Conservation (phyloP, 1,140 invertebrate genomes). For the Arion vulgaris region DNA sequence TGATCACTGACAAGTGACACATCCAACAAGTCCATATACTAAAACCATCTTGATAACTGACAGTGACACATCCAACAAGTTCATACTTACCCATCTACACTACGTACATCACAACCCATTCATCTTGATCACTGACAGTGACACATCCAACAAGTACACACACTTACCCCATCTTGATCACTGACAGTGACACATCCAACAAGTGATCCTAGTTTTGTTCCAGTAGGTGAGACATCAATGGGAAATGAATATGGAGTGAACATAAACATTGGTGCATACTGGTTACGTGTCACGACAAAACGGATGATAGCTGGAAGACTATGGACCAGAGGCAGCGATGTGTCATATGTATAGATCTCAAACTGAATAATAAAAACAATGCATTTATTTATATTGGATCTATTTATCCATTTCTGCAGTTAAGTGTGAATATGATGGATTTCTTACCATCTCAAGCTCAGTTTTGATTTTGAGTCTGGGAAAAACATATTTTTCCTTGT, state of each 20-base stretch:
- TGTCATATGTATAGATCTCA: constrained; percentile 25
- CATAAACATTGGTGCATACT: constrained; percentile 18
- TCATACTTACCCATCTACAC: too few relatives aligned
- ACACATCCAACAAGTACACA: background rate
- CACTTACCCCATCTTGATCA: constrained; percentile 61
- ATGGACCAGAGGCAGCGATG: background rate
- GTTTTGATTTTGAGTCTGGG: too few relatives aligned
- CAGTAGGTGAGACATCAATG: background rate
- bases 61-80: too few relatives aligned
- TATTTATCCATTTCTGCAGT: background rate
- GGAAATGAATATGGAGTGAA: background rate
- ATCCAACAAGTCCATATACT: too few relatives aligned
- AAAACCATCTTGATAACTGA: too few relatives aligned
- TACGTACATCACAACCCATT: too few relatives aligned
- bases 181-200: constrained; percentile 81
- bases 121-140: too few relatives aligned
- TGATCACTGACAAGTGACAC: too few relatives aligned
- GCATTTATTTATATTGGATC: background rate
- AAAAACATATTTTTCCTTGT: too few relatives aligned
- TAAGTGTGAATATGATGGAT: background rate
- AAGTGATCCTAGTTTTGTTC: constrained; percentile 51
- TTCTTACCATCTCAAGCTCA: too few relatives aligned
- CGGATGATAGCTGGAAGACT: background rate
- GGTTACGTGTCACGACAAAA: constrained; percentile 13
- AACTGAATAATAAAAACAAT: background rate